Evolutionary conservation across 2,888 invertebrate genomes (phyloP).

Genomic region (Rapana venosa): DNA sequence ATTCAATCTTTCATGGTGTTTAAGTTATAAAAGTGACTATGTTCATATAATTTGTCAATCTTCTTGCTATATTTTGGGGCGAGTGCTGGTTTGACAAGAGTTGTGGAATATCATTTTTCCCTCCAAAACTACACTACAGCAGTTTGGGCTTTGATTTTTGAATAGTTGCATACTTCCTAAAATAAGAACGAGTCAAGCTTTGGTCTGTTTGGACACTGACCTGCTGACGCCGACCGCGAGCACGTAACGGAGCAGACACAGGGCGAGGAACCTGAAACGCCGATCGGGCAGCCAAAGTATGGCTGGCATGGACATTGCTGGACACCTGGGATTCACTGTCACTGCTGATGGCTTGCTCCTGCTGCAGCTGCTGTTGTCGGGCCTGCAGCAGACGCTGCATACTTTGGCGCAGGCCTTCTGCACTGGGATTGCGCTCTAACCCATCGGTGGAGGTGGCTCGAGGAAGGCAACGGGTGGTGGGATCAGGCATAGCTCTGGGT

Average conservation of each 20-base stretch:
- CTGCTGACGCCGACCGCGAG: slow-evolving; percentile 31
- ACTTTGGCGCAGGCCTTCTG: slow-evolving; percentile 74
- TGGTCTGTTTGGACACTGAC: not conserved
- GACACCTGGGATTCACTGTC: slow-evolving; percentile 65
- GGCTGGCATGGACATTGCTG: not conserved
- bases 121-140: no score
- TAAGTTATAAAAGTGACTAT: no score
- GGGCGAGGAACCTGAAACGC: slow-evolving; percentile 58
- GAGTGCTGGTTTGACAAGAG: no score
- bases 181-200: no score
- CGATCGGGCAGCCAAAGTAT: slow-evolving; percentile 37
- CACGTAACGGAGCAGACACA: slow-evolving; percentile 63
- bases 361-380: slow-evolving; percentile 57
- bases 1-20: no score
- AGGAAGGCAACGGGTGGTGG: slow-evolving; percentile 58
- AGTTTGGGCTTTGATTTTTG: no score
- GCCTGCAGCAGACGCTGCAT: slow-evolving; percentile 73
- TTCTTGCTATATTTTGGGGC: no score
- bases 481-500: slow-evolving; percentile 85
- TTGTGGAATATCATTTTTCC: no score
- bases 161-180: no score
- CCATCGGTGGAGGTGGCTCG: slow-evolving; percentile 58
- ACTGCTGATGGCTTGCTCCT: slow-evolving; percentile 59
- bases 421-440: slow-evolving; percentile 68
- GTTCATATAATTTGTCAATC: no score